Base-by-base conservation (phyloP, 1,140 invertebrate species). In the Ooceraea biroi region DNA sequence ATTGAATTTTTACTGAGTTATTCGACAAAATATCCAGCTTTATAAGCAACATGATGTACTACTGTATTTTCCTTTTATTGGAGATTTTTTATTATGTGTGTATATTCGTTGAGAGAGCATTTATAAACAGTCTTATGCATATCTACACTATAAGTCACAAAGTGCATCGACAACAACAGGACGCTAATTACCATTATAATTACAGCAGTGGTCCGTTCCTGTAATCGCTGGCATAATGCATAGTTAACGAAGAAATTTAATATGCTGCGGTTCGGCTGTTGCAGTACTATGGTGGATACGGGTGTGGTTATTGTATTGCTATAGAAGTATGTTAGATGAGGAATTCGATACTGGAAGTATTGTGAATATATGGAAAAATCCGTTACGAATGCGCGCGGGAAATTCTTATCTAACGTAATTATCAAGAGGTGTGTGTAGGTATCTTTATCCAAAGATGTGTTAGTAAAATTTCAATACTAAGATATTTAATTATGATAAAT, bases 201-300 rank as follows among this genome's bases (percentile, higher is more conserved):
- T 80, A 80, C 22, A 36, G 55, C 52, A 17, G 4, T 36, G n/a
- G n/a, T 80, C n/a, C 63, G 25, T 68, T 50, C 19, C 22, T 17
- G 14, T 69, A 77, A 77, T 80, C 36, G 50, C 36, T 44, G 44
- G 50, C 27, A 57, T 44, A 80, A 57, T 80, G n/a, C 65, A 71
- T 57, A 80, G 65, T 80, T 80, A 80, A 30, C 52, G 50, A 80
- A 80, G 76, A 80, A 80, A 80, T 80, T 71, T 80, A 80, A 80
- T 80, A 71, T 71, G 36, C 65, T 14, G 36, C 30, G 25, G 48
- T 69, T 78, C 22, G 17, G 50, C 11, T 78, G 61, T 78, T 68
- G 52, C 7, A 80, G n/a, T 68, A 69, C 19, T 52, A 27, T n/a
- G 25, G 22, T 8, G 63, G 22, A n/a, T 44, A 22, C 60, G 14